phyloP scores from a whole-genome alignment of 2,888 invertebrate species.

The Andricus curvator region DNA sequence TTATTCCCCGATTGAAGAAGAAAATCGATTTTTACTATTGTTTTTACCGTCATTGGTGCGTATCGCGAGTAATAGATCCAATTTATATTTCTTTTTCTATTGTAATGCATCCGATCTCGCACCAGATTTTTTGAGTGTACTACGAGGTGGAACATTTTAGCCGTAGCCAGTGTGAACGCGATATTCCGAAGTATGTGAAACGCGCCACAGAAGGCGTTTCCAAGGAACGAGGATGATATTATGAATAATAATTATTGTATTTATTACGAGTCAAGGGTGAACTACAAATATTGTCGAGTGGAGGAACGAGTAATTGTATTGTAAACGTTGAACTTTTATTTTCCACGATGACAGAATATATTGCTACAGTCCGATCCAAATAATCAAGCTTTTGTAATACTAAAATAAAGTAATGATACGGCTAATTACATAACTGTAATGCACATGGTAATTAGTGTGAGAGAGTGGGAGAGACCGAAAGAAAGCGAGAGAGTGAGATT shows the following conservation, averaged over 20 bases:
- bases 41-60: conserved; percentile 21
- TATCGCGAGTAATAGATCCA: conserved; percentile 8
- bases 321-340: conserved; percentile 76
- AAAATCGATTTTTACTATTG: neutral
- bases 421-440: conserved; percentile 65
- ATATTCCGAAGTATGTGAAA: neutral
- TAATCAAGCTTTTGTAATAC: conserved; percentile 78
- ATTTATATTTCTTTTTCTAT: conserved; percentile 21
- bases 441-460: conserved; percentile 35
- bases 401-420: conserved; percentile 73
- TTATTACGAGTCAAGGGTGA: conserved; percentile 57
- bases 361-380: conserved; percentile 78
- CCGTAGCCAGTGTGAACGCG: conserved; percentile 20
- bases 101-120: conserved; percentile 6
- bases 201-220: neutral
- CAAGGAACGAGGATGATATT: conserved; percentile 49
- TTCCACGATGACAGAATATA: conserved; percentile 76
- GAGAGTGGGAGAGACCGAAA: conserved; percentile 41
- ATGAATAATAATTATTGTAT: conserved; percentile 58
- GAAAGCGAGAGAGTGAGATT: conserved; percentile 12
- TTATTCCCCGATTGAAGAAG: neutral
- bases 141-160: conserved; percentile 25
- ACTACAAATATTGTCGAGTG: conserved; percentile 42
- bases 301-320: conserved; percentile 63
- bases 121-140: neutral